Conservation (phyloP, 2,113 vertebrate species). For the Rhea americana region DNA sequence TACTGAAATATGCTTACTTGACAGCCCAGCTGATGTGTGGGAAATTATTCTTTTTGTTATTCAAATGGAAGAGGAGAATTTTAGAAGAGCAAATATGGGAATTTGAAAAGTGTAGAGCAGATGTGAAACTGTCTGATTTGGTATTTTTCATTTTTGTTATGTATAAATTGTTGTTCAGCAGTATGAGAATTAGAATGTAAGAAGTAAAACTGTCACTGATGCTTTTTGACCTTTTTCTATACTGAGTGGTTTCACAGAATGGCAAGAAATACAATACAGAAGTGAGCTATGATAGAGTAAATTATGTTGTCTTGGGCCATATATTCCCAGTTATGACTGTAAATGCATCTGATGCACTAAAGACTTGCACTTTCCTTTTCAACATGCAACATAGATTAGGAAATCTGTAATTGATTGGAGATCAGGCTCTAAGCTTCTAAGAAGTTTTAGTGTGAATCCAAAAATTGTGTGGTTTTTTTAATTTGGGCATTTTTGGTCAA, state of each 20-base stretch:
- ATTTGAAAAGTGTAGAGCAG: slow-evolving; percentile 48
- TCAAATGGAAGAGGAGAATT: slow-evolving; percentile 52
- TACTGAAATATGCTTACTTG: slow-evolving; percentile 51
- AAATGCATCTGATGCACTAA: neutral
- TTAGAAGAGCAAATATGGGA: neutral
- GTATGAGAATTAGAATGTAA: neutral
- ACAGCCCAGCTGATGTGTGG: slow-evolving; percentile 52
- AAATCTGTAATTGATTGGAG: neutral
- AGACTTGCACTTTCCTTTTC: neutral
- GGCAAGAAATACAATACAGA: neutral
- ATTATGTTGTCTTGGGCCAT: neutral
- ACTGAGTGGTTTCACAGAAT: neutral
- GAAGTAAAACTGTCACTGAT: neutral
- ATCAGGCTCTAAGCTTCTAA: neutral
- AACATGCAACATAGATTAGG: neutral
- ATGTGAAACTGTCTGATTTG: slow-evolving; percentile 11
- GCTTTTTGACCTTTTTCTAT: neutral
- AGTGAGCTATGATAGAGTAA: neutral
- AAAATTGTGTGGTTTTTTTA: neutral
- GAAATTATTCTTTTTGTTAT: slow-evolving; percentile 64
- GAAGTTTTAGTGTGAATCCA: neutral
- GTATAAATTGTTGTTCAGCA: neutral
- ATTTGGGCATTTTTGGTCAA: neutral
- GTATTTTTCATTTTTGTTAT: neutral
- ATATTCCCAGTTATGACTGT: neutral